These are phyloP conservation scores for Marmota flaviventris DNA, from an alignment of 2,113 vertebrate genomes.

Conservation along the genomic window DNA sequence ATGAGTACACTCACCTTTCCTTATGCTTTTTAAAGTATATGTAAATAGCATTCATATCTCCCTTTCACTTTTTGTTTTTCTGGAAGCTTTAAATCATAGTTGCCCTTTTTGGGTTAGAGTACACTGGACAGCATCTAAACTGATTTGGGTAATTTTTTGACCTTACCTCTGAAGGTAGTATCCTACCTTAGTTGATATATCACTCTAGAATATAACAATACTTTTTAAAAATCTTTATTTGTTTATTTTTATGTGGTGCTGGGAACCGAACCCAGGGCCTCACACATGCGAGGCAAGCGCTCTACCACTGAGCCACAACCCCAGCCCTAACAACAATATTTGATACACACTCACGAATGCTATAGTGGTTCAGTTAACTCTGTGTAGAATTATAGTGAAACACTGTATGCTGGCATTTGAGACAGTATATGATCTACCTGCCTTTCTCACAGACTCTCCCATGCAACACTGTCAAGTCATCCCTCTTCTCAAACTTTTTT, in stretches of 20 bases:
- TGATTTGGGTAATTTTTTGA: conserved; percentile 32
- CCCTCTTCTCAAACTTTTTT: background rate
- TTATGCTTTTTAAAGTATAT: conserved; percentile 36
- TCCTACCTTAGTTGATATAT: conserved; percentile 18
- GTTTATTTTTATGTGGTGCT: too few relatives aligned
- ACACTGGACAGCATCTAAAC: background rate
- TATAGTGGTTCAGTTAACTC: conserved; percentile 36
- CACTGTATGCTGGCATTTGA: conserved; percentile 44
- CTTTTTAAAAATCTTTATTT: too few relatives aligned
- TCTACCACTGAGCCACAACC: too few relatives aligned
- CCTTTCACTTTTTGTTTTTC: conserved; percentile 46
- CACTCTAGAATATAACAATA: background rate
- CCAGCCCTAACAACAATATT: background rate
- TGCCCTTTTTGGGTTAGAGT: conserved; percentile 35
- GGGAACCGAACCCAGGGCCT: too few relatives aligned
- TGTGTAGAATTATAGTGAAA: background rate
- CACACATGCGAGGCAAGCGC: too few relatives aligned
- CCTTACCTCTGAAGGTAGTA: background rate
- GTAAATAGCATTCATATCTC: conserved; percentile 4
- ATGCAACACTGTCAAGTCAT: background rate
- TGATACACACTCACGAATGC: background rate
- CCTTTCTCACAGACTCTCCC: background rate
- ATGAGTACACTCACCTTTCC: background rate
- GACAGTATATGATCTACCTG: background rate
- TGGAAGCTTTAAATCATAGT: background rate